These are phyloP conservation scores for rabbit (Oryctolagus cuniculus) DNA, from an alignment of 2,113 vertebrate species.

Conservation along the genomic window DNA sequence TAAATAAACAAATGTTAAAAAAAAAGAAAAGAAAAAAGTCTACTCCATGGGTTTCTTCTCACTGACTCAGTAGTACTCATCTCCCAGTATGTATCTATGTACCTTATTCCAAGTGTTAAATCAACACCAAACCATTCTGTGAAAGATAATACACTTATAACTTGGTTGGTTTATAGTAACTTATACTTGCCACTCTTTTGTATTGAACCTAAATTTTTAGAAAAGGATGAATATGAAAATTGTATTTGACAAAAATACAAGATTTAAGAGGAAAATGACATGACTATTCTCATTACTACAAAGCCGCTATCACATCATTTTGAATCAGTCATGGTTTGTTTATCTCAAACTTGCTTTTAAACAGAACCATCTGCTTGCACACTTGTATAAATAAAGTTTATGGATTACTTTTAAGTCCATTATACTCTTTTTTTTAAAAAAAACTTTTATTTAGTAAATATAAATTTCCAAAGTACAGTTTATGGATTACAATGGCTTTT, in stretches of 20 bases:
- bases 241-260: not conserved
- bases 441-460: no score
- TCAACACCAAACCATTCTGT: not conserved
- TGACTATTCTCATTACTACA: not conserved
- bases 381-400: not conserved
- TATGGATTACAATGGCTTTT: no score
- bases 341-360: slow-evolving; percentile 47
- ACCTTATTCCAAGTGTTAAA: not conserved
- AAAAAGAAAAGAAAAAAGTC: not conserved
- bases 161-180: not conserved
- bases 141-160: not conserved
- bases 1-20: not conserved
- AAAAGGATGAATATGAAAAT: slow-evolving; percentile 37
- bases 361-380: not conserved
- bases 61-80: not conserved
- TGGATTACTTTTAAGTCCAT: not conserved
- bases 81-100: not conserved
- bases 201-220: not conserved
- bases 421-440: no score
- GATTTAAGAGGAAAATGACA: not conserved
- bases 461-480: no score
- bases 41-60: not conserved
- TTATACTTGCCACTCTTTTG: not conserved
- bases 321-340: slow-evolving; percentile 22
- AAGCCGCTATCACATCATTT: not conserved